Evolutionary conservation across 2,888 invertebrate genomes (phyloP).

Genomic region (Rotaria magnacalcarata): DNA sequence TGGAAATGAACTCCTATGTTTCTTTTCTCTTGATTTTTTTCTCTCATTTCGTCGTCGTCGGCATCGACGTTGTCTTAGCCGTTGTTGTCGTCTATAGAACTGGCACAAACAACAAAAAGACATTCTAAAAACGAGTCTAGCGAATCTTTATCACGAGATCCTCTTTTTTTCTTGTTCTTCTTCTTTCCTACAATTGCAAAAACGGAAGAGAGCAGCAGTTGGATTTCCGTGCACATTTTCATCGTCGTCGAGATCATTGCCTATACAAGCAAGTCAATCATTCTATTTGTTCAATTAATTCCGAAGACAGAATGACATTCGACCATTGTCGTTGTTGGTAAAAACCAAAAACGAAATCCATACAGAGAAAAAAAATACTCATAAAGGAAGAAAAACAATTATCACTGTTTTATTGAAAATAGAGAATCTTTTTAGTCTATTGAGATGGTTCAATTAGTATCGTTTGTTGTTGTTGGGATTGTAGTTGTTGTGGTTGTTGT

Average conservation of each 20-base stretch:
- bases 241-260: not conserved
- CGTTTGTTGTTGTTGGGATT: not conserved
- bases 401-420: not conserved
- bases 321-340: not conserved
- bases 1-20: not conserved
- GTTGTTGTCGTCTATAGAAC: not conserved
- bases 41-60: not conserved
- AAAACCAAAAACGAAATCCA: not conserved
- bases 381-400: slow-evolving; percentile 5
- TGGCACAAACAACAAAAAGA: not conserved
- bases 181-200: not conserved
- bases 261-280: not conserved
- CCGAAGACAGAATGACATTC: not conserved
- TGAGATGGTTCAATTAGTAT: slow-evolving; percentile 1
- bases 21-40: not conserved
- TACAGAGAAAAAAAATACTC: not conserved
- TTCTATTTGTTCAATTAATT: slow-evolving; percentile 29
- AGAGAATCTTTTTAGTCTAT: not conserved
- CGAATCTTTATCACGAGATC: slow-evolving; percentile 10
- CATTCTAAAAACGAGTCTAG: not conserved
- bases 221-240: slow-evolving; percentile 7
- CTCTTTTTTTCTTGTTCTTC: not conserved
- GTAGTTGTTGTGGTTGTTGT: not conserved
- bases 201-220: slow-evolving; percentile 4
- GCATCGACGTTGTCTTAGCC: not conserved